A percentile compares a stretch with the other conserved stretches of the same genome.
Evolutionary conservation across 1,140 invertebrate species (phyloP).

Genomic region (Hyles euphorbiae): DNA sequence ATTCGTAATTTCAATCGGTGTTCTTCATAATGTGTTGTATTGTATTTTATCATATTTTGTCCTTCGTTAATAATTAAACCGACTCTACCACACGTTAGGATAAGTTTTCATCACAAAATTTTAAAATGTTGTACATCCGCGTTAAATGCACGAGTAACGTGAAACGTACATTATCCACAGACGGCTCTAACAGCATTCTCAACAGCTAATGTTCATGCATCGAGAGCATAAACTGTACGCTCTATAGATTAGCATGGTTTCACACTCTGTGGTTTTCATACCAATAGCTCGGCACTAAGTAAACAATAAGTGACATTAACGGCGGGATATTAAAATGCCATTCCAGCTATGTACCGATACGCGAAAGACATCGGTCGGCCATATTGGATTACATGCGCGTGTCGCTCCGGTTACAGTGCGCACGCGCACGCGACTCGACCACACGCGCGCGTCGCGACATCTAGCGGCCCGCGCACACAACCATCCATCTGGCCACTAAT

Average conservation of each 20-base stretch:
- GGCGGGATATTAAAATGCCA: conserved; percentile 68
- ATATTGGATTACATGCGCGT: conserved; percentile 72
- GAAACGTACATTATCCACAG: no score
- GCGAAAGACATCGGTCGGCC: conserved; percentile 57
- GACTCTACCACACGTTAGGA: no score
- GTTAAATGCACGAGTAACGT: no score
- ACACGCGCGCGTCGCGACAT: conserved; percentile 55
- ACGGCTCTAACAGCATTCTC: no score
- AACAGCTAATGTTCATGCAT: no score
- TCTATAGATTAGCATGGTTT: conserved; percentile 5
- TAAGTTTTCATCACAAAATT: no score
- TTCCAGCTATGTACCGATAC: conserved; percentile 66
- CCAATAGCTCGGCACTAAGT: conserved; percentile 46
- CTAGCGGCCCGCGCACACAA: conserved; percentile 43
- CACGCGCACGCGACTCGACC: conserved; percentile 72
- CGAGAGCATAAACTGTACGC: no score
- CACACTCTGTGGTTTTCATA: conserved; percentile 42
- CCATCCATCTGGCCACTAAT: conserved; percentile 24
- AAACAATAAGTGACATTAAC: conserved; percentile 69
- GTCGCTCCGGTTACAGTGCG: conserved; percentile 68
- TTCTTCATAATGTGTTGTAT: no score
- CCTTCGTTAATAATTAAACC: no score
- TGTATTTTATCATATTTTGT: no score
- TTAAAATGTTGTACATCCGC: no score
- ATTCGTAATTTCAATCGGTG: no score